A percentile compares a stretch with the other conserved stretches of the same genome.
These are phyloP conservation scores for Dryococelus australis DNA, from an alignment of 2,888 invertebrate species.

Conservation along the genomic window DNA sequence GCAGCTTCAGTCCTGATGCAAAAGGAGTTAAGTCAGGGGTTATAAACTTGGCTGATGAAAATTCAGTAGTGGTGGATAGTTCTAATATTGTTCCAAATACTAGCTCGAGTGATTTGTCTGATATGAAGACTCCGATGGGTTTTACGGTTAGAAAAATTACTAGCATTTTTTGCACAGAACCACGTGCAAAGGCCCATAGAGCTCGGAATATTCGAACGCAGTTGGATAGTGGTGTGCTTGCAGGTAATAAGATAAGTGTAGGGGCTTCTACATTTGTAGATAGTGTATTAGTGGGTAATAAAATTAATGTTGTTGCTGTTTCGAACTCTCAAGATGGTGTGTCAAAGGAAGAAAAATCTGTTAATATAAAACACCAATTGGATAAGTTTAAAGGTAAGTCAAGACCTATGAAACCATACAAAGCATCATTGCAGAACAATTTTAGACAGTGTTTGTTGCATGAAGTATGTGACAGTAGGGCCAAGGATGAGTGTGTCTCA, in stretches of 20 bases:
- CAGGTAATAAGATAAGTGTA: not conserved
- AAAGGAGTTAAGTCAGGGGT: not conserved
- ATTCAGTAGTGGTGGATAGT: not conserved
- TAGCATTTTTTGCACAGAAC: not conserved
- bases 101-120: not conserved
- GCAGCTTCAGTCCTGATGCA: not conserved
- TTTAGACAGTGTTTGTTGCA: not conserved
- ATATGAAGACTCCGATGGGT: not conserved
- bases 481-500: not conserved
- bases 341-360: not conserved
- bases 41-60: not conserved
- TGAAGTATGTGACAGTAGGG: not conserved
- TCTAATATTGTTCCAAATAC: not conserved
- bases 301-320: not conserved
- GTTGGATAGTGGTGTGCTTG: not conserved
- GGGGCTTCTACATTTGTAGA: not conserved
- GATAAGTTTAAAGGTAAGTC: not conserved
- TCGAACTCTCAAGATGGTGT: not conserved
- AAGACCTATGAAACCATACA: not conserved
- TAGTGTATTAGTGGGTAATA: not conserved
- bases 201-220: not conserved
- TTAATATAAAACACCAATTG: not conserved
- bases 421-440: not conserved
- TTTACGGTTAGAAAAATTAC: not conserved
- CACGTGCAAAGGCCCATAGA: not conserved